These are phyloP conservation scores for Lagopus muta DNA, from an alignment of 2,113 vertebrate species.

Conservation along the genomic window DNA sequence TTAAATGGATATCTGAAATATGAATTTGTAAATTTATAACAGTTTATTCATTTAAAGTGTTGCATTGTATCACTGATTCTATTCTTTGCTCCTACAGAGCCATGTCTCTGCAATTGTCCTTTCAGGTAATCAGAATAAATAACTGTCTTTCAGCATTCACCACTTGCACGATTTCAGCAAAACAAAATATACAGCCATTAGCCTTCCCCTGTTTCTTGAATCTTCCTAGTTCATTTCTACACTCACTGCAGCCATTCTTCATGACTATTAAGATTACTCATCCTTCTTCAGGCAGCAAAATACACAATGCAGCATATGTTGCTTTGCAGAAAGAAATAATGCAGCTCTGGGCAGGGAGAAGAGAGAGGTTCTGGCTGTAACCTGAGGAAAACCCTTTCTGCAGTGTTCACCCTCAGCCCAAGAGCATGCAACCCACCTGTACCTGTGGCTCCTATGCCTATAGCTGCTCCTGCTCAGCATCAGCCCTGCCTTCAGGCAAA, in stretches of 20 bases:
- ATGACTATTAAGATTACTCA: background rate
- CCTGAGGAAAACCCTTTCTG: accelerated
- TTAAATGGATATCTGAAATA: conserved; percentile 25
- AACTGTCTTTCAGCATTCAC: conserved; percentile 20
- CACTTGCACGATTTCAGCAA: conserved; percentile 17
- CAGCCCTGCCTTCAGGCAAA: accelerated
- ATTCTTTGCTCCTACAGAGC: background rate
- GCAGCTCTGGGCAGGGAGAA: background rate
- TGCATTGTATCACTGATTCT: background rate
- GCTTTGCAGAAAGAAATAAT: background rate
- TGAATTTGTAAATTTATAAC: background rate
- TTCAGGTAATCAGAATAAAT: conserved; percentile 33
- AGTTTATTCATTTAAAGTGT: background rate
- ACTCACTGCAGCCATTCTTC: background rate
- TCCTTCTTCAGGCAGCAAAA: background rate
- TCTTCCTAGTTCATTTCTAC: background rate
- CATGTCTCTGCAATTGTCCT: background rate
- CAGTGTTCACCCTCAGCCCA: accelerated
- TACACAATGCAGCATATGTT: background rate
- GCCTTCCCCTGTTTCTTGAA: conserved; percentile 16
- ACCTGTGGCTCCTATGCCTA: accelerated
- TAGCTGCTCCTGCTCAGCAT: accelerated
- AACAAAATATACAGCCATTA: conserved; percentile 50
- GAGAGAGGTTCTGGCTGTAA: background rate
- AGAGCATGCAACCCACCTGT: accelerated